Base-by-base conservation (phyloP, 2,888 invertebrate species). In the Listrodromus nycthemerus region DNA sequence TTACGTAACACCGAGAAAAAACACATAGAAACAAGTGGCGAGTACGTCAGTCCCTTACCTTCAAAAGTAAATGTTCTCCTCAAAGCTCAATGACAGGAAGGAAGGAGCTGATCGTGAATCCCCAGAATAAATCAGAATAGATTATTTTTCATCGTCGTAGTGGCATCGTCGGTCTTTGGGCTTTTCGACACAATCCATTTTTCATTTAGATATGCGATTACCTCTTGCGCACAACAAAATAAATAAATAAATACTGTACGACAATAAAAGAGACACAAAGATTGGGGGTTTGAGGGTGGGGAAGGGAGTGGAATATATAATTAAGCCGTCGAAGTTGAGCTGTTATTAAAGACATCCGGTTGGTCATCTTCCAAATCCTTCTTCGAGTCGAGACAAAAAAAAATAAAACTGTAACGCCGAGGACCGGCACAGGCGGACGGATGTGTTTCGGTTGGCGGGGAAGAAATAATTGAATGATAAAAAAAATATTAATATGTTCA, bases 21-120 rank as follows among this genome's bases (percentile, higher is more conserved):
- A 93, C 92, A 93, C 93, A 93, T 92, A 93, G 91, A 93, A 91
- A 92, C 91, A 93, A 93, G 92, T 92, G 93, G 92, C 92, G 92
- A 93, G 90, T 93, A 93, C 92, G 91, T 93, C 93, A 92, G 91
- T 92, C 93, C 93, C 94, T 94, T 94, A 94, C 93, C 94, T 93
- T 94, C 92, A 94, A 94, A 93, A 93, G 93, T 93, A 93, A 93
- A 92, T 92, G 93, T 93, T 93, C 93, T 94, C 93, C 93, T 93
- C 93, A 93, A 93, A 93, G 93, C 91, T 93, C 92, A 93, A 93
- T 92, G 93, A 92, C 94, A 93, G 93, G 93, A 93, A 94, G 93
- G 93, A 92, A 93, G 92, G 92, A 93, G 92, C 94, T 94, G 93
- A 93, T 93, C 91, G 93, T 91, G 92, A 93, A 82, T 82, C 92